Base-by-base conservation (phyloP, 2,797 vertebrate genomes). In the Acomys russatus region DNA sequence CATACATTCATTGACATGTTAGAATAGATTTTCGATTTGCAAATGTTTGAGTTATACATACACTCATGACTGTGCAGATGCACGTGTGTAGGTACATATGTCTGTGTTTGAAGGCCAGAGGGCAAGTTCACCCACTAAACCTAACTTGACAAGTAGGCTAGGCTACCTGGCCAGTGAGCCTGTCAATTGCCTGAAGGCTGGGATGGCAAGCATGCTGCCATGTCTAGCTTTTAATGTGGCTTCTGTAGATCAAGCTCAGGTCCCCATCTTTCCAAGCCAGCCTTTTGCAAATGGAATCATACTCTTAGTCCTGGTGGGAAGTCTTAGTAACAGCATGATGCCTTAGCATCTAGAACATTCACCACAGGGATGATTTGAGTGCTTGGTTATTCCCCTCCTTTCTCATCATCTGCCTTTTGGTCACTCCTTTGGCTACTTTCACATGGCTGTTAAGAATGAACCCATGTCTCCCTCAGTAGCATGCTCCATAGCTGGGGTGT, bases 241-340 rank as follows among this genome's bases (percentile, higher is more conserved):
- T 12, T 61, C 54, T 74, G 9, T 28, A 25, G 23, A 22, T 28
- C 20, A 15, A 74, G 22, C 54, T 44, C 23, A 74, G n/a, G 9
- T 61, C 17, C 3, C 61, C 35, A 44, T 61, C n/a, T 8, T 44
- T 59, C 54, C 61, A 61, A 73, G 35, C 25, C n/a, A 74, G 25
- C 1, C 20, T 3, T 35, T 44, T 38, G 51, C 54, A n/a, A 38
- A 20, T 23, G 44, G 28, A 76, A 11, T 28, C 56, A 44, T 8
- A 17, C n/a, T 10, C 28, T 25, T 22, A 61, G 54, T 9, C 17
- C 23, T n/a, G 59, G n/a, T 76, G 18, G 33, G n/a, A 30, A 17
- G 7, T 33, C 84, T 35, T 6, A 56, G 28, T 14, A 0, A 20
- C 2, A 0, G 12, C 12, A 0, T 6, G 15, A 3, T 8, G 1